Conservation (phyloP, 2,888 invertebrate species). For the Biston stratarius region DNA sequence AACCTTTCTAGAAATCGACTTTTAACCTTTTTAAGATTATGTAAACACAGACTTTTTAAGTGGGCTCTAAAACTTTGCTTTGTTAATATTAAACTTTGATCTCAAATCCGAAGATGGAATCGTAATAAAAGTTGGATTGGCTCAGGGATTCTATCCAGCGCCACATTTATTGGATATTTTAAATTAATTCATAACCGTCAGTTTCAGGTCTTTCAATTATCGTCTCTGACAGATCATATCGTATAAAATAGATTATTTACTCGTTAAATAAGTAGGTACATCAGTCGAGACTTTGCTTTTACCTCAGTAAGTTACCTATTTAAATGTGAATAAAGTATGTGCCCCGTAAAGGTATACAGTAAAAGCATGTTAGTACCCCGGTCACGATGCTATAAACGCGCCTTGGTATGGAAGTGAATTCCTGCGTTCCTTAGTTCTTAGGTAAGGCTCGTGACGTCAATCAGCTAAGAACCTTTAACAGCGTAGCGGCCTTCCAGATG, state of each 20-base stretch:
- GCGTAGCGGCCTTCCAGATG: neutral
- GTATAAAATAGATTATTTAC: no score
- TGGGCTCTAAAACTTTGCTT: constrained; percentile 15
- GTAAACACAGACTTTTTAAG: constrained; percentile 3
- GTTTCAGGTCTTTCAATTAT: neutral
- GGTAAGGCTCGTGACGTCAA: constrained; percentile 2
- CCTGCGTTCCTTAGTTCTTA: neutral
- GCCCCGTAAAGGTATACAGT: neutral
- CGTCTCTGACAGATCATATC: neutral
- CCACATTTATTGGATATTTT: constrained; percentile 21
- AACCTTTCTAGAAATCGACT: neutral
- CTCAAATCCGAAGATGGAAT: constrained; percentile 15
- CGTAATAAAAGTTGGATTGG: constrained; percentile 23
- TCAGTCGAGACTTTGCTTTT: neutral
- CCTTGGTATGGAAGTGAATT: constrained; percentile 12
- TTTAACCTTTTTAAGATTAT: neutral
- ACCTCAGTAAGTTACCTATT: neutral
- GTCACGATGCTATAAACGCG: constrained; percentile 10
- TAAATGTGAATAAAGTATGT: neutral
- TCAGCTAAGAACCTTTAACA: neutral
- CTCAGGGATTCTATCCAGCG: constrained; percentile 2
- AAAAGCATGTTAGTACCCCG: neutral
- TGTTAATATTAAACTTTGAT: constrained; percentile 20
- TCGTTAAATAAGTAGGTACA: neutral
- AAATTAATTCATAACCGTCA: constrained; percentile 11